These are phyloP conservation scores for Hemistola chrysoprasaria DNA, from an alignment of 2,888 invertebrate species.

Conservation along the genomic window DNA sequence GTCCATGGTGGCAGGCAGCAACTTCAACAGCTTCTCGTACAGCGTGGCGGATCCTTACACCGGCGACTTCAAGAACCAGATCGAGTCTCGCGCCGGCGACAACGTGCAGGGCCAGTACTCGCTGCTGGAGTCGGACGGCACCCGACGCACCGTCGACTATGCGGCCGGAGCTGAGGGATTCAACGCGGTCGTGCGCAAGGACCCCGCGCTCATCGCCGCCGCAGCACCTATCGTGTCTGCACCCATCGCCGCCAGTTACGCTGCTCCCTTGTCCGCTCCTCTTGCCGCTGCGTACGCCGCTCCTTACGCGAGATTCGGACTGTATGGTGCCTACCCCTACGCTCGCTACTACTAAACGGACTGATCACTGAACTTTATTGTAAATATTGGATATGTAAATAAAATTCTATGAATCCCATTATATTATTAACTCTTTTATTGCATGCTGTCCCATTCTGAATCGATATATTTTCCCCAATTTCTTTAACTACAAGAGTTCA, in stretches of 20 bases:
- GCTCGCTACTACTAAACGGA: slow-evolving; percentile 41
- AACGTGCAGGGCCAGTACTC: slow-evolving; percentile 80
- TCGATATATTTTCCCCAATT: too few species aligned
- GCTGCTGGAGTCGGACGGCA: slow-evolving; percentile 78
- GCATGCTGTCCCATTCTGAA: too few species aligned
- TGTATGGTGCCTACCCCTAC: slow-evolving; percentile 44
- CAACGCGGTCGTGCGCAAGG: slow-evolving; percentile 80
- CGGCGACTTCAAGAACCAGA: slow-evolving; percentile 80
- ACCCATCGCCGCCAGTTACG: slow-evolving; percentile 31
- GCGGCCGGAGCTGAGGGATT: slow-evolving; percentile 76
- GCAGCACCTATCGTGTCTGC: slow-evolving; percentile 55
- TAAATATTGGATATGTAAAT: slow-evolving; percentile 48
- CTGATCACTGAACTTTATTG: slow-evolving; percentile 20
- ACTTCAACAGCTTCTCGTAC: slow-evolving; percentile 75
- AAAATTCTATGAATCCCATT: slow-evolving; percentile 26
- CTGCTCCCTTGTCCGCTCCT: slow-evolving; percentile 30
- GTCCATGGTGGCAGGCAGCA: slow-evolving; percentile 45
- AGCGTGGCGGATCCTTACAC: slow-evolving; percentile 80
- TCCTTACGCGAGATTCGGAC: slow-evolving; percentile 28
- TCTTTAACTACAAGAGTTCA: too few species aligned
- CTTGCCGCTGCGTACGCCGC: slow-evolving; percentile 22
- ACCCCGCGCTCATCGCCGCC: slow-evolving; percentile 61
- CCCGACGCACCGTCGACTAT: slow-evolving; percentile 79
- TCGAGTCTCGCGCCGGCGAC: slow-evolving; percentile 72
- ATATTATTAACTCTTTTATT: background rate